Percentiles rank a stretch among this genome's conserved stretches.
phyloP scores from a whole-genome alignment of 2,888 invertebrate species.

The Helicoverpa assulta region DNA sequence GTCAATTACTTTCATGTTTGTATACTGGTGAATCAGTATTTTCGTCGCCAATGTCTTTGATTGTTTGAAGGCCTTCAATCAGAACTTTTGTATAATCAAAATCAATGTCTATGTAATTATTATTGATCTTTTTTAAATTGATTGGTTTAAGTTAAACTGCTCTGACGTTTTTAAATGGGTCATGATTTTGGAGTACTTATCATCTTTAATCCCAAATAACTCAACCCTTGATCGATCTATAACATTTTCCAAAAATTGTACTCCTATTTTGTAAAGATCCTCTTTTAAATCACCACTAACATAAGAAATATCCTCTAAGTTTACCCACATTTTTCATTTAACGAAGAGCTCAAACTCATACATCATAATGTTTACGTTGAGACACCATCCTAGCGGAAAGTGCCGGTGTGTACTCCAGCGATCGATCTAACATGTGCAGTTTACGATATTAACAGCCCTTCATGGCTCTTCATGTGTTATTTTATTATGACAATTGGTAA shows the following conservation, averaged over 20 bases:
- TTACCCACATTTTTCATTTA: background rate
- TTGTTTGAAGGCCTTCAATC: conserved; percentile 47
- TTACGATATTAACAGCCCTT: conserved; percentile 39
- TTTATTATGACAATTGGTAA: conserved; percentile 1
- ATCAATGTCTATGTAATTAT: conserved; percentile 15
- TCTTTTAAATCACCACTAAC: conserved; percentile 2
- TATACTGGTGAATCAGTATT: conserved; percentile 31
- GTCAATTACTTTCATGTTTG: conserved; percentile 57
- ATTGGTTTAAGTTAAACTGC: background rate
- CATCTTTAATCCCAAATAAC: no score
- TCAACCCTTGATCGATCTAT: no score
- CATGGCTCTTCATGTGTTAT: conserved; percentile 4
- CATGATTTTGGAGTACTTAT: no score
- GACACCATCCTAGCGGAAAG: conserved; percentile 53
- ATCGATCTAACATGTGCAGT: conserved; percentile 63
- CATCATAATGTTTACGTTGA: conserved; percentile 54
- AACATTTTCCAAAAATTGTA: no score
- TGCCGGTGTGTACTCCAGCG: conserved; percentile 57
- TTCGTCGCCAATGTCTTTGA: conserved; percentile 29
- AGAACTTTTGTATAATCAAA: conserved; percentile 2
- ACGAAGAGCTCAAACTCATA: conserved; percentile 13
- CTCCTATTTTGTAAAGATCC: background rate
- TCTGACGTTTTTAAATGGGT: no score
- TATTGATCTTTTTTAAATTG: conserved; percentile 32
- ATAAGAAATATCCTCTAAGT: background rate